Percentiles rank a stretch among this genome's conserved stretches.
These are phyloP conservation scores for Stigmatopora nigra DNA, from an alignment of 2,113 vertebrate species.

Conservation along the genomic window DNA sequence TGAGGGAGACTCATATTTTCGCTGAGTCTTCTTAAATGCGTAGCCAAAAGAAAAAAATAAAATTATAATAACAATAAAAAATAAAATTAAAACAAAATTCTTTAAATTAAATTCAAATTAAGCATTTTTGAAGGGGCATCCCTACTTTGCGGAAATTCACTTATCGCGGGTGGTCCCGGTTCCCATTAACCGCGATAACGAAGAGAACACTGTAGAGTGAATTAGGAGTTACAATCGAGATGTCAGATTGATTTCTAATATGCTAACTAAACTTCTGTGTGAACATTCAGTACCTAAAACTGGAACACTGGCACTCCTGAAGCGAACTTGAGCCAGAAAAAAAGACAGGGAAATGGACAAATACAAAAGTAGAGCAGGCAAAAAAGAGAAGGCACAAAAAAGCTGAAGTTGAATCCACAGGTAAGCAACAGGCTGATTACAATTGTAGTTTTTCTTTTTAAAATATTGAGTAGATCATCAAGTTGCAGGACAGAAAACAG, in stretches of 20 bases:
- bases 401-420: conserved; percentile 24
- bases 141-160: no score
- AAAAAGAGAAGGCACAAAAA: conserved; percentile 17
- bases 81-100: no score
- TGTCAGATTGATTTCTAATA: background rate
- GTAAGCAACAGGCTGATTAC: conserved; percentile 25
- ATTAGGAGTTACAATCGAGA: no score
- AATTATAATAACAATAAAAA: no score
- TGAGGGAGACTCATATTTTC: background rate
- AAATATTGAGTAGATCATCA: background rate
- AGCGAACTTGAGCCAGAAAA: conserved; percentile 78
- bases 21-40: no score
- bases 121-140: no score
- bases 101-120: no score
- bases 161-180: no score
- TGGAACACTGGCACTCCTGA: conserved; percentile 92
- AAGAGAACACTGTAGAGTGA: no score
- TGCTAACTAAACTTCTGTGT: background rate
- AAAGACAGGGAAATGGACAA: conserved; percentile 41
- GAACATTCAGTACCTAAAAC: conserved; percentile 85
- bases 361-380: conserved; percentile 24
- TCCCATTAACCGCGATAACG: no score
- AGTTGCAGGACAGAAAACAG: background rate
- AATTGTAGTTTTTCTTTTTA: background rate
- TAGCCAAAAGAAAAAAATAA: no score